Evolutionary conservation across 2,797 vertebrate species (phyloP).

Genomic region (Gallinago solitaria): DNA sequence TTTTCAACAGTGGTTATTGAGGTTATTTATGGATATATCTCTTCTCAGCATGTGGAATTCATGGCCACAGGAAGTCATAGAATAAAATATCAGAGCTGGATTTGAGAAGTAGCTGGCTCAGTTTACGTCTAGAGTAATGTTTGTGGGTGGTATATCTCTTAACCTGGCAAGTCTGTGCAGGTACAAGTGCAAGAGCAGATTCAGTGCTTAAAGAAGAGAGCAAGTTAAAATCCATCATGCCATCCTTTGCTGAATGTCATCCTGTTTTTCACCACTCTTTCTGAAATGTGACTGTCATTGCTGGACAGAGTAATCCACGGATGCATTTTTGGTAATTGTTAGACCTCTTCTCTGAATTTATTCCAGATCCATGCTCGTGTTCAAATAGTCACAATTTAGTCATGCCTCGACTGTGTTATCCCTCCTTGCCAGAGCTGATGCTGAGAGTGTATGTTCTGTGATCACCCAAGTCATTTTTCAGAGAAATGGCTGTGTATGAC

Average conservation of each 20-base stretch:
- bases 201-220: background rate
- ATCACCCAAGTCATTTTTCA: background rate
- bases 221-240: background rate
- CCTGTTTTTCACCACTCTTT: background rate
- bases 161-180: background rate
- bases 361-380: background rate
- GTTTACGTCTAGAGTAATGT: conserved; percentile 27
- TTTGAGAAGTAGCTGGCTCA: conserved; percentile 34
- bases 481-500: background rate
- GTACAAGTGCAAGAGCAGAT: background rate
- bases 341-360: background rate
- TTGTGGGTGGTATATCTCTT: background rate
- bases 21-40: conserved; percentile 36
- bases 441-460: background rate
- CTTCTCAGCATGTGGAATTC: conserved; percentile 13
- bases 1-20: conserved; percentile 16
- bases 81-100: conserved; percentile 23
- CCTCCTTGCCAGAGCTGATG: background rate
- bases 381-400: background rate
- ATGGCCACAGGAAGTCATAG: background rate
- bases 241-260: background rate
- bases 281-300: background rate
- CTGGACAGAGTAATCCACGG: background rate
- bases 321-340: background rate
- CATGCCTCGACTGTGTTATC: background rate